Percentiles rank a stretch among this genome's conserved stretches.
Conservation (phyloP, 2,113 vertebrate genomes). For the Peromyscus leucopus region DNA sequence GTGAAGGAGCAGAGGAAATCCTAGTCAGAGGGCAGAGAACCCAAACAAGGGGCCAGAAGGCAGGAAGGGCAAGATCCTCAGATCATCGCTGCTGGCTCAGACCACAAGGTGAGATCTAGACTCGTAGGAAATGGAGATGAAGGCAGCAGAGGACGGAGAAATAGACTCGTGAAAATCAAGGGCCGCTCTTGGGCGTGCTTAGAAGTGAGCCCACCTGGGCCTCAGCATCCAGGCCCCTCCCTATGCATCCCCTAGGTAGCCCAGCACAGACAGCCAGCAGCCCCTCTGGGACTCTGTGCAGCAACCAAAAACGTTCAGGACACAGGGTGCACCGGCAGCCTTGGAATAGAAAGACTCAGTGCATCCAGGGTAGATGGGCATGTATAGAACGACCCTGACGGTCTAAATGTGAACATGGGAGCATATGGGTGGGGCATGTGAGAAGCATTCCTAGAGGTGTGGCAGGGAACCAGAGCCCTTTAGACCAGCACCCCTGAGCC, state of each 20-base stretch:
- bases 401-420: not conserved
- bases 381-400: not conserved
- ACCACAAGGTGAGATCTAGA: not conserved
- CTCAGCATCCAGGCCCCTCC: not conserved
- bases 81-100: no score
- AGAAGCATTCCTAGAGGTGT: not conserved
- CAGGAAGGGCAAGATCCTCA: not conserved
- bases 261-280: not conserved
- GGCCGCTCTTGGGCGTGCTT: fast-evolving
- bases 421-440: no score
- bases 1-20: not conserved
- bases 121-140: not conserved
- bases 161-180: fast-evolving
- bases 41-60: not conserved
- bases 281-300: not conserved
- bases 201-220: not conserved
- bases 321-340: fast-evolving
- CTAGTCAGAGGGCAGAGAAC: not conserved
- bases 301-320: not conserved
- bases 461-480: not conserved
- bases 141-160: no score
- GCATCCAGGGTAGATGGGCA: fast-evolving
- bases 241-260: fast-evolving
- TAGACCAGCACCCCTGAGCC: not conserved
- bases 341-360: fast-evolving